A percentile compares a stretch with the other conserved stretches of the same genome.
These are phyloP conservation scores for Tauraco erythrolophus DNA, from an alignment of 2,113 vertebrate genomes.

Conservation along the genomic window DNA sequence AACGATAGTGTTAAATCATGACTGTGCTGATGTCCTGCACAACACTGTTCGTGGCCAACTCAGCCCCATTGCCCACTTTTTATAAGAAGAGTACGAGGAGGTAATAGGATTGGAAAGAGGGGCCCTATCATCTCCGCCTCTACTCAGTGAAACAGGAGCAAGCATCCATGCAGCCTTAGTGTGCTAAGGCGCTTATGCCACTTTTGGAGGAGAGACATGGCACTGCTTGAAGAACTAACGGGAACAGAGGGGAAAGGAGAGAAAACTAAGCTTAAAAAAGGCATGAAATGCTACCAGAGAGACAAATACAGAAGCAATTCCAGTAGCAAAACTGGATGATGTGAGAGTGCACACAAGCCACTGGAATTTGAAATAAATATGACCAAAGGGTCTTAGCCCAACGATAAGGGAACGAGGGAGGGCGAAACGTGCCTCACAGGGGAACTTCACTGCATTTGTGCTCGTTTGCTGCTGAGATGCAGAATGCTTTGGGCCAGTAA, in stretches of 20 bases:
- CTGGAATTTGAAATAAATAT: neutral
- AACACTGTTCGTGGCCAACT: neutral
- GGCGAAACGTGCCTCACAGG: fast-evolving
- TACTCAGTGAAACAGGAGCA: neutral
- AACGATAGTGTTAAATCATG: constrained; percentile 52
- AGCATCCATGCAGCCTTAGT: neutral
- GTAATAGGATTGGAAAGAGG: constrained; percentile 32
- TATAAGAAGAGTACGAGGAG: neutral
- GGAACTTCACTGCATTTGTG: neutral
- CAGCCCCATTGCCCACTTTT: neutral
- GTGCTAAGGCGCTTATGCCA: neutral
- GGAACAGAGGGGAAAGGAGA: neutral
- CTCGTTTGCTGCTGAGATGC: neutral
- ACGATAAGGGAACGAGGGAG: fast-evolving
- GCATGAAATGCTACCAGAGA: neutral
- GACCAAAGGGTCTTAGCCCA: neutral
- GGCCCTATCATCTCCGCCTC: neutral
- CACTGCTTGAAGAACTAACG: neutral
- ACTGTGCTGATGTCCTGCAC: constrained; percentile 5
- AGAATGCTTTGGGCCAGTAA: neutral
- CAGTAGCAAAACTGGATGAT: neutral
- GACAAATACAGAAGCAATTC: neutral
- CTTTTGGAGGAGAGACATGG: neutral
- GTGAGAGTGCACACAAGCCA: neutral
- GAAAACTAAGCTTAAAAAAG: neutral